Conservation (phyloP, 1,140 invertebrate species). For the Andrena cerasifolii region DNA sequence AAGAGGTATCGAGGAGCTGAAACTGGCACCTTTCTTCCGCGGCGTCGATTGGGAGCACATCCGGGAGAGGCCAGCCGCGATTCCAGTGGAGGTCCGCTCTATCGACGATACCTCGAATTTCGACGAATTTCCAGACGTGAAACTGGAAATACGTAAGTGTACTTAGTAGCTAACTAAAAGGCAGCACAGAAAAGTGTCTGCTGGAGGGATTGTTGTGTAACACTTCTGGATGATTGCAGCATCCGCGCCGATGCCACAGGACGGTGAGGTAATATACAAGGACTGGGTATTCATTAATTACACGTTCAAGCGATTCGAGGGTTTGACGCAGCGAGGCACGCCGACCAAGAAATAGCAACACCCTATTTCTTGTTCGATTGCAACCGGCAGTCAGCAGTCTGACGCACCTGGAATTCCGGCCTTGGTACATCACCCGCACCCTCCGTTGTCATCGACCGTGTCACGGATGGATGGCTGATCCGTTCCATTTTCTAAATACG, state of each 20-base stretch:
- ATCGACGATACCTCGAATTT: slow-evolving; percentile 99
- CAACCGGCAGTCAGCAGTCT: slow-evolving; percentile 68
- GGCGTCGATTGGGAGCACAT: slow-evolving; percentile 98
- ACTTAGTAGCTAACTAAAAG: too few species aligned
- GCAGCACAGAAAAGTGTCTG: too few species aligned
- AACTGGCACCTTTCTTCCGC: slow-evolving; percentile 93
- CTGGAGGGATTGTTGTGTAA: background rate
- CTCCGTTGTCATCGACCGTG: slow-evolving; percentile 64
- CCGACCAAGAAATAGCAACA: slow-evolving; percentile 88
- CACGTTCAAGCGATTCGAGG: slow-evolving; percentile 99
- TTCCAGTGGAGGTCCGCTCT: slow-evolving; percentile 96
- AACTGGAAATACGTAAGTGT: slow-evolving; percentile 98
- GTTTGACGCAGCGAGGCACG: slow-evolving; percentile 93
- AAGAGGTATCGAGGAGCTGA: slow-evolving; percentile 94
- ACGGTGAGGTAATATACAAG: slow-evolving; percentile 94
- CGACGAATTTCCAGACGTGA: slow-evolving; percentile 99
- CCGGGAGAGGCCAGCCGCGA: slow-evolving; percentile 97
- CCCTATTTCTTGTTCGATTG: slow-evolving; percentile 67
- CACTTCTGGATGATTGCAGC: slow-evolving; percentile 83
- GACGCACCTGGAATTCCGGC: slow-evolving; percentile 74
- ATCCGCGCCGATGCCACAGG: slow-evolving; percentile 90
- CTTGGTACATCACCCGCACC: slow-evolving; percentile 78
- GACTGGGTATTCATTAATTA: slow-evolving; percentile 99
- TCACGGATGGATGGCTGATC: slow-evolving; percentile 65
- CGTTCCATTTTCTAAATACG: slow-evolving; percentile 28